Evolutionary conservation across 1,140 invertebrate genomes (phyloP).

Genomic region (Atta cephalotes): DNA sequence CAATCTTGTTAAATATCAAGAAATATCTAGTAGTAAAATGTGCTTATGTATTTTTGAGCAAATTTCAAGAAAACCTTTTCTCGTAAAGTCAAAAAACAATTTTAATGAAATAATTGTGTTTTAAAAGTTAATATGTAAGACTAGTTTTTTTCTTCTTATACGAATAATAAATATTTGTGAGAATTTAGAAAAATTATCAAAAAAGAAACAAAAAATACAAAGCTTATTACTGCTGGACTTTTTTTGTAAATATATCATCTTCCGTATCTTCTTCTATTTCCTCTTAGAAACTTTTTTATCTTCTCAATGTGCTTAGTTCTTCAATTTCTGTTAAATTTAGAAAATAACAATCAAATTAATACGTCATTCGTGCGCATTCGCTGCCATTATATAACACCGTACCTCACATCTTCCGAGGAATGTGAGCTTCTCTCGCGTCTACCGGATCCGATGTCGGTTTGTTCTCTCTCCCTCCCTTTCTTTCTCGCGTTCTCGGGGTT

Average conservation of each 20-base stretch:
- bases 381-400: slow-evolving; percentile 41
- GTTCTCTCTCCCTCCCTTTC: slow-evolving; percentile 22
- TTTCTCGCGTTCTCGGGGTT: slow-evolving; percentile 58
- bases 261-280: background rate
- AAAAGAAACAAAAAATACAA: background rate
- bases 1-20: background rate
- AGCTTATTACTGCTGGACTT: no score
- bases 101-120: background rate
- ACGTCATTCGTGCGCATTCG: slow-evolving; percentile 17
- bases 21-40: slow-evolving; percentile 6
- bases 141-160: background rate
- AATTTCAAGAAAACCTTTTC: background rate
- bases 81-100: background rate
- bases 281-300: background rate
- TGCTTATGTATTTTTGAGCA: background rate
- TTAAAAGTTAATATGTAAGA: background rate
- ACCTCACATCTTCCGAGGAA: slow-evolving; percentile 33
- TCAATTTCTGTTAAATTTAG: background rate
- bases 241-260: background rate
- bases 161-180: background rate
- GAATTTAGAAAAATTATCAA: background rate
- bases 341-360: slow-evolving; percentile 24
- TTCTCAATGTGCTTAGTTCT: background rate
- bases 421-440: slow-evolving; percentile 46
- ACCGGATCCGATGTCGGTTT: slow-evolving; percentile 44